Evolutionary conservation across 2,797 vertebrate species (phyloP).

Genomic region (Lepilemur ruficaudatus): DNA sequence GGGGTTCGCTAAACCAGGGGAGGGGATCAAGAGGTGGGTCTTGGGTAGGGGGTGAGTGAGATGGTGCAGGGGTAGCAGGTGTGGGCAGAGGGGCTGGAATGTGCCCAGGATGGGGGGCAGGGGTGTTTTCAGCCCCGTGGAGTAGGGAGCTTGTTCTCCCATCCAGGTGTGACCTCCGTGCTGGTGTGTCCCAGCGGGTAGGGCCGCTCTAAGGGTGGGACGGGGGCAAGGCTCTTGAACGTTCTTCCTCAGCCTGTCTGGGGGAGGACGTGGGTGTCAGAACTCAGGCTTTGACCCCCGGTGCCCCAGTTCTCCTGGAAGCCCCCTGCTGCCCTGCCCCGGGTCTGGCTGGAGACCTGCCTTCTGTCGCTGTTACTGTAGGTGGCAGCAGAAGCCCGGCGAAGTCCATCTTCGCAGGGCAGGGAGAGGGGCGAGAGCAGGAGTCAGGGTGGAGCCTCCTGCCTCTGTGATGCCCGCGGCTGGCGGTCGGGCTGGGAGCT

Average conservation of each 20-base stretch:
- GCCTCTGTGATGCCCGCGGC: conserved; percentile 32
- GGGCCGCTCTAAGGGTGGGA: rapidly evolving
- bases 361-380: conserved; percentile 80
- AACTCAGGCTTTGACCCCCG: background rate
- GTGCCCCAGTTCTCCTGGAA: background rate
- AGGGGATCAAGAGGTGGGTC: background rate
- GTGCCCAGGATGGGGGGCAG: background rate
- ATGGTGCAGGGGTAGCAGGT: background rate
- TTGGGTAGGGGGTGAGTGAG: background rate
- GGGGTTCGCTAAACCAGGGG: background rate
- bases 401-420: conserved; percentile 63
- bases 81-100: background rate
- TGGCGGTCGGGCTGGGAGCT: conserved; percentile 18
- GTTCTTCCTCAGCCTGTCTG: no score
- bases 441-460: conserved; percentile 31
- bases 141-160: background rate
- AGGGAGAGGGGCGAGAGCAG: background rate
- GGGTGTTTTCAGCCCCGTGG: background rate
- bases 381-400: conserved; percentile 85
- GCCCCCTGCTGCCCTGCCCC: background rate
- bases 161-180: background rate
- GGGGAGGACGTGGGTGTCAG: background rate
- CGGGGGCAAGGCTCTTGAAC: background rate
- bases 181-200: background rate
- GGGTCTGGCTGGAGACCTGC: conserved; percentile 55